These are phyloP conservation scores for Actenoides lindsayi DNA, from an alignment of 2,113 vertebrate genomes.

Conservation along the genomic window DNA sequence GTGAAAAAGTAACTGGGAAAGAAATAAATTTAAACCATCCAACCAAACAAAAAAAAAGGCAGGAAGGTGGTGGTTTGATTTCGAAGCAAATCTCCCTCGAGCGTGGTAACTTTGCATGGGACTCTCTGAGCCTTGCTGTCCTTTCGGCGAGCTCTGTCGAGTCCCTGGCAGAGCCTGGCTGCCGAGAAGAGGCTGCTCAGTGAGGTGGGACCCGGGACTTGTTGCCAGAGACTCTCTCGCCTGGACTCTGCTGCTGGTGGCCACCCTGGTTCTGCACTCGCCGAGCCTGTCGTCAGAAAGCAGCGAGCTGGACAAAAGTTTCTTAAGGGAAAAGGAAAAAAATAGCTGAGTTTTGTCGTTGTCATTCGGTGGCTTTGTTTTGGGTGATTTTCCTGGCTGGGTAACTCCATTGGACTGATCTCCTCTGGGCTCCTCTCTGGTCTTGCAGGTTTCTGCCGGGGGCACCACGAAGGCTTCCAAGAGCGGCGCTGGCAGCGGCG, in stretches of 20 bases:
- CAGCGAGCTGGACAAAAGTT: not conserved
- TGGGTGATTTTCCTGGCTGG: not conserved
- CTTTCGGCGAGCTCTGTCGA: not conserved
- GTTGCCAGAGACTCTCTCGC: not conserved
- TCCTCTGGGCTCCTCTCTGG: conserved; percentile 15
- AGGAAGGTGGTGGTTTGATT: not conserved
- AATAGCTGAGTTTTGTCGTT: not conserved
- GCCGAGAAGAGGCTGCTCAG: not conserved
- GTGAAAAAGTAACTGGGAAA: not conserved
- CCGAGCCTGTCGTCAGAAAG: not conserved
- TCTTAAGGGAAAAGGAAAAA: not conserved
- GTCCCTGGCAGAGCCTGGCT: not conserved
- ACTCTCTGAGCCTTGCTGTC: not conserved
- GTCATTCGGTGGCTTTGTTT: not conserved
- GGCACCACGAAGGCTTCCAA: conserved; percentile 51
- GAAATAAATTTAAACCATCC: not conserved
- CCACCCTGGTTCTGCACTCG: conserved; percentile 1
- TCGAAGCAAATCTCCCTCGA: not conserved
- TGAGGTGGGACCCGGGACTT: not conserved
- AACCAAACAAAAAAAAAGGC: not conserved
- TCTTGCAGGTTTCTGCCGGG: conserved; percentile 56
- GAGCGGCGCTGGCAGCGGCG: not conserved
- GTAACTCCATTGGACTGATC: not conserved
- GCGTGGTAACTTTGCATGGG: not conserved
- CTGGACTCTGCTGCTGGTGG: not conserved